Evolutionary conservation across 2,888 invertebrate species (phyloP), one percentile per base, ranked within the genome.

Genomic region (Protonemura montana): DNA sequence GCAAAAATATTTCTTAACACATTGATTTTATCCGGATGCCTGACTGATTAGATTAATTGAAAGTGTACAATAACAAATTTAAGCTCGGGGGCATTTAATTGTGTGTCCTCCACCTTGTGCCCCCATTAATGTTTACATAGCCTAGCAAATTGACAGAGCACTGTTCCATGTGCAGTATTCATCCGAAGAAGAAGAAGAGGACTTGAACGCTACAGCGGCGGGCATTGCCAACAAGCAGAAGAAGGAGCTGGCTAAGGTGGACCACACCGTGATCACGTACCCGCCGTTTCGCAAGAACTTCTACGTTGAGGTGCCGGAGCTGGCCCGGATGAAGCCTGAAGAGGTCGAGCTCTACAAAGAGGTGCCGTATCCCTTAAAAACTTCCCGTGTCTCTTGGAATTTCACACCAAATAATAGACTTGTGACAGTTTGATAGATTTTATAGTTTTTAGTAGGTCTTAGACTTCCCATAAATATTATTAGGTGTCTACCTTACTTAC

Each of bases 301-400:
- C 91, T 99, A 99, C 91, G 97, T 98, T 0, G 99, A 99, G 93
- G 98, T 96, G 0, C 99, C 97, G 82, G 99, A 99, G 92, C 94
- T 99, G 88, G 94, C 97, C 0, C 95, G 95, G 90, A 98, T 99
- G 98, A 96, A 97, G 0, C 90, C 94, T 30, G 96, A 97, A 90
- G 96, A 97, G 89, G 96, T 97, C 0, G 97, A 97, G 87, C 94
- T 94, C 0, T 97, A 97, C 90, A 95, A 96, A 89, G 94, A 94
- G 88, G 90, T 89, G 87, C 87, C 3, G 35, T 35, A 35, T n/a
- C n/a, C n/a, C n/a, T n/a, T n/a, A n/a, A n/a, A n/a, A n/a, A n/a
- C n/a, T n/a, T n/a, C 35, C 10, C 3, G 35, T 35, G 77, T 85
- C 76, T n/a, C 29, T 30, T 78, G 76, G 27, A 28, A 27, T 86